Evolutionary conservation across 2,113 vertebrate genomes (phyloP), one percentile per base, ranked within the genome.

Genomic region (Tachycineta bicolor): DNA sequence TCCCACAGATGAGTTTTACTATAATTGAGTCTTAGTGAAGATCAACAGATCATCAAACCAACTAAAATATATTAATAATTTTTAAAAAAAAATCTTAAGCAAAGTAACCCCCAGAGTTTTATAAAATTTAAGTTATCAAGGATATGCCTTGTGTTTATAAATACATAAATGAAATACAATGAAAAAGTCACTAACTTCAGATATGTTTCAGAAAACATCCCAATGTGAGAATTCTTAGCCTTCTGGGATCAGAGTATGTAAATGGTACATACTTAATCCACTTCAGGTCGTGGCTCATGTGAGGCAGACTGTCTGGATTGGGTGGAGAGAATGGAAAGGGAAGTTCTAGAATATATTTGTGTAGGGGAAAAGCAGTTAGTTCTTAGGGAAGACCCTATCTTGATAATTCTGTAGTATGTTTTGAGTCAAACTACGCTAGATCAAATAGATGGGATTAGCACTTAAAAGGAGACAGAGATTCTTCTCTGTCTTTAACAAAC

Each of bases 271-370:
- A 14, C 3, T 82, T 47, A 53, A 84, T 56, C 9, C 10, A 3
- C 3, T 41, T 34, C 37, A 1, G 10, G 64, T 60, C 1, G 1
- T 56, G 8, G 3, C 46, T 62, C 0, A 0, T 53, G 52, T 68
- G 25, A 80, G 12, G 26, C 12, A 33, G 23, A 56, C 13, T 39
- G 84, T 46, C 16, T 65, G 20, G 4, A 18, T 2, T 75, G 13
- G 4, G 5, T 49, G 3, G 25, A 60, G 19, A 10, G 18, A 74
- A 34, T 62, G 22, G 65, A 67, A 78, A 37, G 29, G 6, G 22
- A 62, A 78, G n/a, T 81, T 10, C 14, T 65, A 5, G 52, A 65
- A 16, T n/a, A 8, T 78, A 4, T 37, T 81, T 67, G 22, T 8
- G 3, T 50, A 46, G 12, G 53, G 5, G 18, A 53, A 64, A 88